Base-by-base conservation (phyloP, 2,888 invertebrate genomes). In the Seladonia tumulorum region DNA sequence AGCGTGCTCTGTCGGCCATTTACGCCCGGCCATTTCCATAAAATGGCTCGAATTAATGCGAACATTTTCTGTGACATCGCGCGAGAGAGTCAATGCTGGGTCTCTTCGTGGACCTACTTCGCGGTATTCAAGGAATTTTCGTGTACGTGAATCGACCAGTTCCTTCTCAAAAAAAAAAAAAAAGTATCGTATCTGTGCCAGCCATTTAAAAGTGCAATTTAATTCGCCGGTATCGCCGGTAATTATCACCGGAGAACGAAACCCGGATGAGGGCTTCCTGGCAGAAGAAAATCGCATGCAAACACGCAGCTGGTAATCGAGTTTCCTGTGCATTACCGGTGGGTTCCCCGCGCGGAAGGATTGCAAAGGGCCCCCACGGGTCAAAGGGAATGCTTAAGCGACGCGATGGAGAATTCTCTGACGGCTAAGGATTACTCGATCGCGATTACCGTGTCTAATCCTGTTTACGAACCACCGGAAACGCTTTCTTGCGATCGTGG, bases 301-400 rank as follows among this genome's bases (percentile, higher is more conserved):
- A 79, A 79, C 63, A 53, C 45, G 25, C 4, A 16, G 60, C 47
- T 57, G 39, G 8, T 63, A 79, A 79, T 71, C 81, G 79, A 47
- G 70, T 57, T 53, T 45, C 68, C 8, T 10, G 29, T 29, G 45
- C 45, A 35, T 77, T 77, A 57, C 29, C 35, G 35, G 66, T 18
- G 66, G 14, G 14, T 8, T 35, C 66, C 35, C 16, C 29, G 66
- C 8, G 16, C 10, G 25, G 29, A 7, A 45, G 57, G 25, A 63
- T 63, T 49, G 63, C 29, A 53, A 66, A 72, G 14, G n/a, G 16
- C 14, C 18, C 2, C 22, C 2, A 1, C 18, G 22, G 18, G 18
- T 70, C 47, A 42, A 75, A 60, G 49, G 7, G 60, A 75, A 81
- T 82, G 10, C 42, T 47, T 53, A 53, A 77, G 47, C 18, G 45